phyloP scores from a whole-genome alignment of 2,113 vertebrate species.

The Triplophysa dalaica region DNA sequence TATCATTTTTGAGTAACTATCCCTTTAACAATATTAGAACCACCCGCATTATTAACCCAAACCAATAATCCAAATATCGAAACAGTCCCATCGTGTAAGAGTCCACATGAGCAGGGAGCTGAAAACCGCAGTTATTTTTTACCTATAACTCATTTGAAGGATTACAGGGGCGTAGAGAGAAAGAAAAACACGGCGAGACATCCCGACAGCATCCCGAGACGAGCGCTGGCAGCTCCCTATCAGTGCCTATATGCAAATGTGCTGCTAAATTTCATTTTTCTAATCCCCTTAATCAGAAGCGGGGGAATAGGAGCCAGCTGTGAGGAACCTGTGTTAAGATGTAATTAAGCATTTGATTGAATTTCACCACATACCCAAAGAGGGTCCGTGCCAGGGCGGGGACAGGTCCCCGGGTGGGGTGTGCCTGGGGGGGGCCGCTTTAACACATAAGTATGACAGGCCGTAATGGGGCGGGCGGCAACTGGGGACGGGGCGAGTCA shows the following conservation, averaged over 20 bases:
- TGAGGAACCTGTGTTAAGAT: conserved; percentile 88
- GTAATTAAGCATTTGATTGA: conserved; percentile 98
- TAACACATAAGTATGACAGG: conserved; percentile 72
- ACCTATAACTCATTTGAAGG: conserved; percentile 44
- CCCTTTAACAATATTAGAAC: too few relatives aligned
- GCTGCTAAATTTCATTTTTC: conserved; percentile 92
- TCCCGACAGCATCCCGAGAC: conserved; percentile 43
- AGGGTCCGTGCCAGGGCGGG: conserved; percentile 59
- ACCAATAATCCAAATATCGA: not conserved
- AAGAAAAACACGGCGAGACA: conserved; percentile 54
- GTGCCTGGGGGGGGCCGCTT: conserved; percentile 64
- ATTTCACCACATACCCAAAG: conserved; percentile 87
- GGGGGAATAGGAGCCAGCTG: conserved; percentile 95
- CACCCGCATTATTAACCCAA: not conserved
- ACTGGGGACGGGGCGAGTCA: conserved; percentile 51
- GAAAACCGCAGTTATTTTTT: conserved; percentile 40
- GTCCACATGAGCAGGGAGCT: conserved; percentile 14
- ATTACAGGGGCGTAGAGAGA: conserved; percentile 41
- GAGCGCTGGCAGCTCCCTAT: conserved; percentile 16
- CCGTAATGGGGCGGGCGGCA: conserved; percentile 70
- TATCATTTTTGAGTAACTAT: too few relatives aligned
- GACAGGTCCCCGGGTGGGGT: conserved; percentile 28
- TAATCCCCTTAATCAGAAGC: conserved; percentile 96
- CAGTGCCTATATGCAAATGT: conserved; percentile 76
- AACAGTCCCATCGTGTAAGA: not conserved